Percentiles rank a stretch among this genome's conserved stretches.
phyloP scores from a whole-genome alignment of 2,888 invertebrate species.

The Pyrgus malvae region DNA sequence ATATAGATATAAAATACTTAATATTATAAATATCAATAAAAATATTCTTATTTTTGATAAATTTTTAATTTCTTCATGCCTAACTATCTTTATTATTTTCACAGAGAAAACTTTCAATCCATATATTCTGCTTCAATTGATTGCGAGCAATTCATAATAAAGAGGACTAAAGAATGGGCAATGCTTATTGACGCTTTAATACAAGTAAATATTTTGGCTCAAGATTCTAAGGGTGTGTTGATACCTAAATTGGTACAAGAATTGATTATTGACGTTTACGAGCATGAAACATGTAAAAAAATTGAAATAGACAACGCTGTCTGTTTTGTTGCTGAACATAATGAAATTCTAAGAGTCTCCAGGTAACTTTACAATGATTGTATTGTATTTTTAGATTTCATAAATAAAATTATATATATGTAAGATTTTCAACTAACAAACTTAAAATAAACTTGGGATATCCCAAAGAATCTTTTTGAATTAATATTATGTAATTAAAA shows the following conservation, averaged over 20 bases:
- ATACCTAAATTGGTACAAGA: not conserved
- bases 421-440: too few species aligned
- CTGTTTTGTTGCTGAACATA: not conserved
- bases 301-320: not conserved
- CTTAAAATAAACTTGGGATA: too few species aligned
- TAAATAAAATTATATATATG: too few species aligned
- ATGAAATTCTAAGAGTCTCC: not conserved
- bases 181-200: not conserved
- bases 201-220: not conserved
- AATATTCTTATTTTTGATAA: too few species aligned
- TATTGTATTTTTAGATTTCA: too few species aligned
- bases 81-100: not conserved
- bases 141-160: not conserved
- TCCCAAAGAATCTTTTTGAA: too few species aligned
- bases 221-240: not conserved
- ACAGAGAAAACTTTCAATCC: not conserved
- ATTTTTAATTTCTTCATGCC: not conserved
- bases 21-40: too few species aligned
- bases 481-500: too few species aligned
- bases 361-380: not conserved
- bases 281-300: not conserved
- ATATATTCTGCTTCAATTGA: not conserved
- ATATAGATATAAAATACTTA: too few species aligned
- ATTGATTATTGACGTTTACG: constrained; percentile 1
- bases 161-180: not conserved